Evolutionary conservation across 2,888 invertebrate genomes (phyloP).

Genomic region (Pseudococcus longispinus): DNA sequence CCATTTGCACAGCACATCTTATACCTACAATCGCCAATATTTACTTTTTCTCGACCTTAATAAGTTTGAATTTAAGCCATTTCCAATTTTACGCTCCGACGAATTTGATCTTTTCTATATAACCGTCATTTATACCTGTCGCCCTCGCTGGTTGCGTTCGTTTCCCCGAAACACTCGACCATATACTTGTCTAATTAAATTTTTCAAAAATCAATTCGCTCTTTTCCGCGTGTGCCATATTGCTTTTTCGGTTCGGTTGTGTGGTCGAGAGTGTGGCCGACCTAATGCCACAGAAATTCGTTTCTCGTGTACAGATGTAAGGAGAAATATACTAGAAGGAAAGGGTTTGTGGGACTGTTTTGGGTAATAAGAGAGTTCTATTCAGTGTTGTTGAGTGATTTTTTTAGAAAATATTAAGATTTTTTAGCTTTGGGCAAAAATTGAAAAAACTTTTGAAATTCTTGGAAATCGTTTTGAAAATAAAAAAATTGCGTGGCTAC

Average conservation of each 20-base stretch:
- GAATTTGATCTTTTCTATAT: not conserved
- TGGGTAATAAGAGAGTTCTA: too few species aligned
- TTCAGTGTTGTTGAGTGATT: too few species aligned
- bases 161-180: not conserved
- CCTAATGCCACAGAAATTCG: too few species aligned
- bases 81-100: slow-evolving; percentile 11
- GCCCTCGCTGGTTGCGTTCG: not conserved
- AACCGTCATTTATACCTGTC: slow-evolving; percentile 32
- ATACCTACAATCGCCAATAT: not conserved
- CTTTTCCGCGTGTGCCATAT: not conserved
- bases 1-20: not conserved
- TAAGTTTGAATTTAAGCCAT: slow-evolving; percentile 35
- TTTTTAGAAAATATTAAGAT: too few species aligned
- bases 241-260: not conserved
- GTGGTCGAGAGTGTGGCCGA: too few species aligned
- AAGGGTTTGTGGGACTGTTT: too few species aligned
- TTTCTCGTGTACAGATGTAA: too few species aligned
- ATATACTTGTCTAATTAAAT: slow-evolving; percentile 29
- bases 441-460: too few species aligned
- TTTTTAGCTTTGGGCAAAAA: too few species aligned
- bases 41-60: slow-evolving; percentile 33
- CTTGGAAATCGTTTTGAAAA: too few species aligned
- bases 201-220: not conserved
- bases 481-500: too few species aligned
- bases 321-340: too few species aligned